Conservation (phyloP, 2,797 vertebrate genomes). For the Fundulus diaphanus region DNA sequence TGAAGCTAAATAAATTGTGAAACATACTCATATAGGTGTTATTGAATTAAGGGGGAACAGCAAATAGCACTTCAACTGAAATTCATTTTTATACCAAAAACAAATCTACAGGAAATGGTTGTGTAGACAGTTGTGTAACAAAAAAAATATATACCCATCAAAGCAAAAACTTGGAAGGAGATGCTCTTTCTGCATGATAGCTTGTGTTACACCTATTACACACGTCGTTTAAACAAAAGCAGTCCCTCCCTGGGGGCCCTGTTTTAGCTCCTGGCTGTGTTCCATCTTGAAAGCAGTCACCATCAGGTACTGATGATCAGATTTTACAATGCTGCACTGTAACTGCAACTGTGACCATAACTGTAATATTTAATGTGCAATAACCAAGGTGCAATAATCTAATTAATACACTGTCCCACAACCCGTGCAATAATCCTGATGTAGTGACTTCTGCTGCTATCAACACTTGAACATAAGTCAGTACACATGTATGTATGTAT, state of each 20-base stretch:
- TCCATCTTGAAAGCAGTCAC: conserved; percentile 49
- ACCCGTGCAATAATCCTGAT: too few species aligned
- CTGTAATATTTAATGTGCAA: too few species aligned
- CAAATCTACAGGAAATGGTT: conserved; percentile 20
- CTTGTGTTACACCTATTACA: conserved; percentile 43
- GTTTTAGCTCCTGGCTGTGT: conserved; percentile 48
- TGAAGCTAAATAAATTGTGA: conserved; percentile 4
- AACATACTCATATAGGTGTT: neutral
- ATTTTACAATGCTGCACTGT: too few species aligned
- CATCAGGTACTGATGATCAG: too few species aligned
- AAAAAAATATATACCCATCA: too few species aligned
- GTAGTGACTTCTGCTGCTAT: too few species aligned
- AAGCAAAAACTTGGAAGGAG: conserved; percentile 27
- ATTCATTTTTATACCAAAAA: conserved; percentile 23
- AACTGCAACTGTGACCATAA: too few species aligned
- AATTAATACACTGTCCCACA: too few species aligned
- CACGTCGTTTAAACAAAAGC: conserved; percentile 36
- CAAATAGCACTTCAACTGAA: conserved; percentile 20
- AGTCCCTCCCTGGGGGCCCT: conserved; percentile 40
- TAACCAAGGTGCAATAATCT: too few species aligned
- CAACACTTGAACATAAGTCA: too few species aligned
- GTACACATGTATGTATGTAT: too few species aligned
- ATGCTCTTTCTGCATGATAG: conserved; percentile 37
- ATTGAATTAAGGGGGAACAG: conserved; percentile 9
- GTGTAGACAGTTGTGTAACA: conserved; percentile 27